Evolutionary conservation across 2,113 vertebrate species (phyloP), one percentile per base, ranked within the genome.

Genomic region (Chlorodrepanis virens): DNA sequence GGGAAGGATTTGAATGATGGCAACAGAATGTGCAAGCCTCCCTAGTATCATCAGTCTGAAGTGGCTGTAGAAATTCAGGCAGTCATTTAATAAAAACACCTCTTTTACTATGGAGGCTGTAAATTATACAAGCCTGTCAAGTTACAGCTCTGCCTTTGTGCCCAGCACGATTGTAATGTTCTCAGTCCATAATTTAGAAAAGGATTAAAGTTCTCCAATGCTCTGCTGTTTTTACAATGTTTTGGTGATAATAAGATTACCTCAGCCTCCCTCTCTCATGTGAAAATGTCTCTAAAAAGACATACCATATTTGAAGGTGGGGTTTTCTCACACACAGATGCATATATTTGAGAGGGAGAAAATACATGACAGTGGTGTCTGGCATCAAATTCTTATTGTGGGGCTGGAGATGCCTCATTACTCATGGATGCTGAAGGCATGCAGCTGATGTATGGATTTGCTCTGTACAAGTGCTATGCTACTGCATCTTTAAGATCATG

Each of bases 171-270:
- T 97, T 98, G 98, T 97, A 97, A 98, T 98, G 97, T 98, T 98
- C 97, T 98, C 97, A 98, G 97, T 97, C 97, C 97, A 97, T 98
- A 98, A 97, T 88, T 94, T 96, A 95, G 85, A 95, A 97, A 97
- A 95, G 98, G 97, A 98, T 98, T 97, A 97, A 93, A 96, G 85
- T 95, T 93, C 85, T 94, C 94, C 90, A 93, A 52, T 96, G 90
- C 93, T 92, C 37, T 94, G 74, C 90, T 71, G 74, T 95, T 93
- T 97, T 95, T 94, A 85, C 90, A 90, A 70, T 86, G 92, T 94
- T 96, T 95, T 96, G 90, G 85, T 94, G 90, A 92, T 95, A 96
- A 89, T 93, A 94, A 95, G 93, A 97, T 97, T 96, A 96, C 90
- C 83, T 96, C 93, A 94, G 85, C 71, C 52, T 96, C 71, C 85